Percentiles rank a stretch among this genome's conserved stretches.
Evolutionary conservation across 2,113 vertebrate genomes (phyloP).

Genomic region (Myodes glareolus): DNA sequence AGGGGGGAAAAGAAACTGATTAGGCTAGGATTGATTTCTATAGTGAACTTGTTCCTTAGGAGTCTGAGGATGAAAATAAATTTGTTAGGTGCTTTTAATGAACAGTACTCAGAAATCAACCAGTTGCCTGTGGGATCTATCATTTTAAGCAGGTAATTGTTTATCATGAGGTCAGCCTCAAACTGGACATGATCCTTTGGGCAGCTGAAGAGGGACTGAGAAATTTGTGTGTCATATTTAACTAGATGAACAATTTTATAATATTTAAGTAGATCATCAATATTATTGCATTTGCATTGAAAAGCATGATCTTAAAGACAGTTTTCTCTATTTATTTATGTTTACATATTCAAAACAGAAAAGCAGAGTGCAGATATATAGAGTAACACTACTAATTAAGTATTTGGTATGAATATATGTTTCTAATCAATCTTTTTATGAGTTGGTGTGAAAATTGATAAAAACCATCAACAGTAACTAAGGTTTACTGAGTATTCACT

Average conservation of each 20-base stretch:
- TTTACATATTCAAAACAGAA: constrained; percentile 21
- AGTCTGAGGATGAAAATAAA: constrained; percentile 1
- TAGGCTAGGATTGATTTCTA: constrained; percentile 32
- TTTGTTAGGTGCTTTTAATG: background rate
- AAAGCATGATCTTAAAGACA: background rate
- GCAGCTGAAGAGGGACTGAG: background rate
- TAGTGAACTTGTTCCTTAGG: constrained; percentile 30
- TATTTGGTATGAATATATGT: background rate
- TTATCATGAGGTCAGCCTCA: background rate
- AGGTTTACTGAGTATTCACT: background rate
- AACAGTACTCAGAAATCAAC: background rate
- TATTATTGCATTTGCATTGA: background rate
- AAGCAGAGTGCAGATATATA: background rate
- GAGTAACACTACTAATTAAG: background rate
- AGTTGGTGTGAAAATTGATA: constrained; percentile 6
- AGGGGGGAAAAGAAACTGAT: background rate
- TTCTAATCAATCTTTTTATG: background rate
- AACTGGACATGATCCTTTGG: background rate
- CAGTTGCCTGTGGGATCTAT: background rate
- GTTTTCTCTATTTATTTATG: background rate
- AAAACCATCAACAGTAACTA: background rate
- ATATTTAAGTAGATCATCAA: background rate
- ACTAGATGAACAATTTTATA: background rate
- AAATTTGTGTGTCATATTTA: background rate
- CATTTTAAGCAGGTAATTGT: constrained; percentile 15